Conservation (phyloP, 2,113 vertebrate genomes). For the Prietella phreatophila region DNA sequence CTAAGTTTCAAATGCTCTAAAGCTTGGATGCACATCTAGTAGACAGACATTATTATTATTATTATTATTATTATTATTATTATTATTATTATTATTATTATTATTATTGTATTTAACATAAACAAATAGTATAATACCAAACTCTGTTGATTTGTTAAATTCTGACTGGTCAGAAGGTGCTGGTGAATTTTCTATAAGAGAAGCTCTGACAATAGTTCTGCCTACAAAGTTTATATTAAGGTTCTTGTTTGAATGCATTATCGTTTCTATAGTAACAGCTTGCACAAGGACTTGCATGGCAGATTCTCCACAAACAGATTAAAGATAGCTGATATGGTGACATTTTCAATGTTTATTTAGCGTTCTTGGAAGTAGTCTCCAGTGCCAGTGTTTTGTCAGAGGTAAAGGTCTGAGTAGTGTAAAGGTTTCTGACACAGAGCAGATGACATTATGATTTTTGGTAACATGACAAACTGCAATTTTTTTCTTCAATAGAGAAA, state of each 20-base stretch:
- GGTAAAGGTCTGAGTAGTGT: background rate
- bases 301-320: background rate
- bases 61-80: background rate
- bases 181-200: background rate
- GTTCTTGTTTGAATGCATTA: background rate
- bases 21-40: slow-evolving; percentile 17
- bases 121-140: background rate
- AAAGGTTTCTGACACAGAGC: background rate
- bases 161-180: background rate
- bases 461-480: background rate
- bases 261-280: background rate
- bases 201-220: background rate
- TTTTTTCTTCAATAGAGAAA: background rate
- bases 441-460: background rate
- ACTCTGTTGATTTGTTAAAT: background rate
- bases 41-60: background rate
- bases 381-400: background rate
- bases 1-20: background rate
- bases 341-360: background rate
- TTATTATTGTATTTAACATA: too few species aligned
- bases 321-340: background rate
- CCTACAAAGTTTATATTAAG: background rate
- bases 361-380: background rate
- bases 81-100: background rate
- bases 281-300: background rate